Evolutionary conservation across 2,797 vertebrate genomes (phyloP).

Genomic region (Botia almorhae): DNA sequence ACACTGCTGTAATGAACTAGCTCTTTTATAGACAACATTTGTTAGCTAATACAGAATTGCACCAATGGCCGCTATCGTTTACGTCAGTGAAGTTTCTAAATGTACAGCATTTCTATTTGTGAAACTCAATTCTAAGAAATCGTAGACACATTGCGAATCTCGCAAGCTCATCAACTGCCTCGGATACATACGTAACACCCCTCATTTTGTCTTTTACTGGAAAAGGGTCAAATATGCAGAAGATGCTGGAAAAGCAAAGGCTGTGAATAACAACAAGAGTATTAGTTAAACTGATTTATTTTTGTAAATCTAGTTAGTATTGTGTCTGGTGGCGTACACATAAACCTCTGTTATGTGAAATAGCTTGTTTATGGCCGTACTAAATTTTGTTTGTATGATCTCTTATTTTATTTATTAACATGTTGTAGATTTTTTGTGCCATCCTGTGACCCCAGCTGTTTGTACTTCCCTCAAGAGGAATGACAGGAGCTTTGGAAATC

Average conservation of each 20-base stretch:
- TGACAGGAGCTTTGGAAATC: neutral
- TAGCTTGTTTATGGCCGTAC: no score
- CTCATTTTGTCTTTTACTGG: neutral
- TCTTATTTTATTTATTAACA: no score
- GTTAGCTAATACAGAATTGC: neutral
- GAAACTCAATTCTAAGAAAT: neutral
- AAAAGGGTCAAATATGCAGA: no score
- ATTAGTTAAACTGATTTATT: no score
- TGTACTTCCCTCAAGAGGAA: neutral
- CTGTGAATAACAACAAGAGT: no score
- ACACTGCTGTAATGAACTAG: neutral
- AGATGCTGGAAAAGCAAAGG: no score
- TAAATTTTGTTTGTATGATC: no score
- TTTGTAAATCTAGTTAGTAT: no score
- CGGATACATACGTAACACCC: neutral
- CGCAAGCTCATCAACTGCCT: neutral
- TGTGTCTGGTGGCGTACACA: no score
- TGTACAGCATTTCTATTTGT: neutral
- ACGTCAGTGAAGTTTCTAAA: neutral
- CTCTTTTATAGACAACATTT: neutral
- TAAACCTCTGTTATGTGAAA: no score
- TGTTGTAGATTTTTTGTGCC: no score
- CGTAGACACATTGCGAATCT: neutral
- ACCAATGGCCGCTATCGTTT: neutral
- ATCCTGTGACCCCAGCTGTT: no score